These are phyloP conservation scores for Amphipoea lucens DNA, from an alignment of 2,888 invertebrate genomes.

Conservation along the genomic window DNA sequence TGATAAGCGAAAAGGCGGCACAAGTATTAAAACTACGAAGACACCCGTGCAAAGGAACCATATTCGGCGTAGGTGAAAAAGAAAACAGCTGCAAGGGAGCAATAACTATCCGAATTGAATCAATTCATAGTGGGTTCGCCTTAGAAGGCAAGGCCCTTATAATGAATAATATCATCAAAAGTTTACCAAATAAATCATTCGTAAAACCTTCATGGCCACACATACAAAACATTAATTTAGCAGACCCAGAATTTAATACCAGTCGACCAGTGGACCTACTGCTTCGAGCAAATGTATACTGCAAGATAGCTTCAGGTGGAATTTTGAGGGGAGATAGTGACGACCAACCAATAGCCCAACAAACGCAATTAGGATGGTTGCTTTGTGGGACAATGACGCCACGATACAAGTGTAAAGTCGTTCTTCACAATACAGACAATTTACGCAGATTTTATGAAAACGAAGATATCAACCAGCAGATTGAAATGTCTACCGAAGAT, in stretches of 20 bases:
- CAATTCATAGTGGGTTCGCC: not conserved
- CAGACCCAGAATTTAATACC: not conserved
- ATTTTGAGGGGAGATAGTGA: not conserved
- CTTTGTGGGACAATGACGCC: constrained; percentile 8
- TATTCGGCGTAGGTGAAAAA: constrained; percentile 16
- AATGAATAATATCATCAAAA: not conserved
- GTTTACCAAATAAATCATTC: constrained; percentile 2
- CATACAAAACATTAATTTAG: constrained; percentile 2
- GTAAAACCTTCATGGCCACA: not conserved
- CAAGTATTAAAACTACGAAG: too few species aligned
- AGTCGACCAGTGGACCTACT: too few species aligned
- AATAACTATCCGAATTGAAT: not conserved
- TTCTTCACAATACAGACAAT: too few species aligned
- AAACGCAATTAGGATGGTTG: constrained; percentile 17
- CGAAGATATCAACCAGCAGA: too few species aligned
- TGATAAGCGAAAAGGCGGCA: too few species aligned
- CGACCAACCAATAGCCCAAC: constrained; percentile 11
- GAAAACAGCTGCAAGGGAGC: constrained; percentile 12
- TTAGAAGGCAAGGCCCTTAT: not conserved
- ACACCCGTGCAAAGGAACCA: not conserved
- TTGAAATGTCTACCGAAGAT: too few species aligned
- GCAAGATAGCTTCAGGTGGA: too few species aligned
- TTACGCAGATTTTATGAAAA: too few species aligned
- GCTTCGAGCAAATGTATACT: too few species aligned
- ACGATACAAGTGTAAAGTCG: too few species aligned